Base-by-base conservation (phyloP, 2,797 vertebrate species). In the Alca torda region DNA sequence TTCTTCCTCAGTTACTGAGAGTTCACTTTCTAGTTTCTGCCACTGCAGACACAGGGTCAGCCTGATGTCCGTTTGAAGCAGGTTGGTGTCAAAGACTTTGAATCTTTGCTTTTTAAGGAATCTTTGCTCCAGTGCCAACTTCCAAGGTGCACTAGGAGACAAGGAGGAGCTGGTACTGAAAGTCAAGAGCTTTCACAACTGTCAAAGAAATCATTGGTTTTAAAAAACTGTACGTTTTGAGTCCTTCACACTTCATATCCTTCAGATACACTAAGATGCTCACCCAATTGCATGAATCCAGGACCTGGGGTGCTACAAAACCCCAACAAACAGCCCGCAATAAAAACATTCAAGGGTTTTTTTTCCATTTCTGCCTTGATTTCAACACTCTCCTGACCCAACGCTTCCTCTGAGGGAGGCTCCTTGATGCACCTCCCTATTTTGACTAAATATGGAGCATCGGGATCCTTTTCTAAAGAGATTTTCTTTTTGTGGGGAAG, bases 61-160 rank as follows among this genome's bases (percentile, higher is more conserved):
- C 67, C n/a, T 4, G 8, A 33, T 0, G 1, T 13, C 53, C 39
- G 0, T 7, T 8, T 43, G 46, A 77, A 72, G 46, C 31, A 60
- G 24, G 24, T 25, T 33, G 14, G 41, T 14, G 54, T 30, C 2
- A 1, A 72, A 82, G 59, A 45, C 56, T 45, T 68, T 21, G n/a
- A 51, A n/a, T 30, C 50, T 86, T 61, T 60, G 51, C 53, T 61
- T 72, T 39, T 67, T 60, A 31, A 31, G 28, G 31, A 37, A 43
- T 54, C 48, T 45, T 68, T 33, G 61, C 37, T 51, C 45, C 16
- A 31, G 43, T 31, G 43, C 17, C 68, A 51, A 11, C 54, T 61
- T 57, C 61, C 45, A n/a, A 43, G 33, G 48, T 35, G 37, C 16
- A 10, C 8, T 4, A 16, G 8, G 35, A 41, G 60, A 50, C 16